These are phyloP conservation scores for Drosophila barbarae DNA, from an alignment of 2,888 invertebrate genomes.

Conservation along the genomic window DNA sequence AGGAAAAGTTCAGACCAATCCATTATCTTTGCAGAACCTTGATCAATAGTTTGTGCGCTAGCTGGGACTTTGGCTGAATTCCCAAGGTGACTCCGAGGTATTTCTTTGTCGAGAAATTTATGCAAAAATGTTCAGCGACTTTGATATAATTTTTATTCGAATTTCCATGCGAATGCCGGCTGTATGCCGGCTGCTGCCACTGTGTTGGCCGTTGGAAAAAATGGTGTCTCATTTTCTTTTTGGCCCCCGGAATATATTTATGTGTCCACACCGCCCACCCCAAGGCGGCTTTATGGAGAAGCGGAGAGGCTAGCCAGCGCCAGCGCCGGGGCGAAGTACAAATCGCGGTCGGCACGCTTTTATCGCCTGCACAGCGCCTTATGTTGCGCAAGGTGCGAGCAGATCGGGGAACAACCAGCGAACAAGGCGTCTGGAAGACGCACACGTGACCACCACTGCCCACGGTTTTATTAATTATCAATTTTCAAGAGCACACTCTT, in stretches of 20 bases:
- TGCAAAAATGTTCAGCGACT: constrained; percentile 10
- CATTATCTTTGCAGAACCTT: background rate
- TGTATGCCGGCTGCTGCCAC: constrained; percentile 24
- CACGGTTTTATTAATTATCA: constrained; percentile 58
- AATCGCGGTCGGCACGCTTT: constrained; percentile 55
- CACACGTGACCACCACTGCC: constrained; percentile 58
- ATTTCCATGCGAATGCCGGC: constrained; percentile 25
- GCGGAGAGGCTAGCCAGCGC: background rate
- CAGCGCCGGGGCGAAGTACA: constrained; percentile 26
- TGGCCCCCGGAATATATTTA: constrained; percentile 49
- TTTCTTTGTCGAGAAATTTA: constrained; percentile 23
- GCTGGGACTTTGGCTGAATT: constrained; percentile 1
- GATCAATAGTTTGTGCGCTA: background rate
- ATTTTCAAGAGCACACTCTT: constrained; percentile 60
- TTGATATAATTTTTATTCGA: constrained; percentile 30
- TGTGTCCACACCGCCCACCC: constrained; percentile 37
- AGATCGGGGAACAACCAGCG: constrained; percentile 21
- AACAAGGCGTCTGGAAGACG: constrained; percentile 52
- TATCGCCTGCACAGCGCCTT: constrained; percentile 36
- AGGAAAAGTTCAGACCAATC: background rate
- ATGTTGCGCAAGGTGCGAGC: constrained; percentile 52
- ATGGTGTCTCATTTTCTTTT: constrained; percentile 18
- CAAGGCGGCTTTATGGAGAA: constrained; percentile 20
- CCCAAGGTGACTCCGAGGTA: constrained; percentile 34
- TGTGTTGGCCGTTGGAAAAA: constrained; percentile 4